Base-by-base conservation (phyloP, 2,888 invertebrate species). In the Diarsia mendica region DNA sequence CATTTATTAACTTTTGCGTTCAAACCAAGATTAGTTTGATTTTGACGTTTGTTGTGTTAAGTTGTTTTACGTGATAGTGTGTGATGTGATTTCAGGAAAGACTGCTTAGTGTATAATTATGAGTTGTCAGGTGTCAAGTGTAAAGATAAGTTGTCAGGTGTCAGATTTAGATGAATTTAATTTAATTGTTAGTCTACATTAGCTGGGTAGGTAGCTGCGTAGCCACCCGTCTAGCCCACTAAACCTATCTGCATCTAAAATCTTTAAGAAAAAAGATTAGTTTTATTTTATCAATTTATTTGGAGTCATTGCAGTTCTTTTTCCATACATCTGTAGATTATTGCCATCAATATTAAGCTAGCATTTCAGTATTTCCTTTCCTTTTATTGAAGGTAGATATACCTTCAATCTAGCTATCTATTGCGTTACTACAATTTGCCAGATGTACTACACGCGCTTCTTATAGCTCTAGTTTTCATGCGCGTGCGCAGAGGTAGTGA, bases 391-490 rank as follows among this genome's bases (percentile, higher is more conserved):
- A n/a, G n/a, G n/a, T n/a, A n/a, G n/a, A 65, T 18, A 11, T 48
- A 28, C 33, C 15, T 33, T 8, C 23, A 23, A 67, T 23, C 2
- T 4, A 20, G 18, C n/a, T 9, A 28, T n/a, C 10, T n/a, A 10
- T 15, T 13, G 18, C n/a, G 20, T 4, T 23, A 51, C 15, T 92
- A 85, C 67, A 20, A 48, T n/a, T 0, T 95, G 93, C 91, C 90
- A 89, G 76, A 82, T 94, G 44, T 82, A 83, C 75, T 75, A 69
- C 39, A 44, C 77, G 74, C 83, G 39, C 94, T 93, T 94, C 94
- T 96, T 95, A 95, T 28, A 28, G 28, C 28, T 95, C 94, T 95
- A 95, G 95, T 96, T 95, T 95, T 94, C 94, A 95, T 96, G 95
- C 95, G 95, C 89, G 82, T 87, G 91, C 95, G 95, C 93, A 90